These are phyloP conservation scores for Himalopsyche anomala DNA, from an alignment of 2,888 invertebrate genomes.

Conservation along the genomic window DNA sequence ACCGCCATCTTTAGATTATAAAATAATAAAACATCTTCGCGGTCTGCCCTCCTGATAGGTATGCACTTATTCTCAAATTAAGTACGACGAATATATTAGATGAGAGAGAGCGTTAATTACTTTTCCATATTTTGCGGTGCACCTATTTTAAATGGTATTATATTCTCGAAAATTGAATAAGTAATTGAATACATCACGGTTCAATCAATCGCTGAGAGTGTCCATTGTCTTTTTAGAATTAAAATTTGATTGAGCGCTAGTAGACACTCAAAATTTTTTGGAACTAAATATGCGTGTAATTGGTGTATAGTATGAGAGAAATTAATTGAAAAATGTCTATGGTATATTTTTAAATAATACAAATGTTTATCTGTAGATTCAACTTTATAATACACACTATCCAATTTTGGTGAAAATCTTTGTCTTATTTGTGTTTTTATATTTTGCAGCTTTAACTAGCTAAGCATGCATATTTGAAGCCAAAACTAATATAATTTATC, in stretches of 20 bases:
- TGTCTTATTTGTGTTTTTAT: too few relatives aligned
- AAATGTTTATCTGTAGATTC: too few relatives aligned
- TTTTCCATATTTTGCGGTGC: background rate
- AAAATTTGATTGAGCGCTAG: background rate
- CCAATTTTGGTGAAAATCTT: too few relatives aligned
- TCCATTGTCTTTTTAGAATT: background rate
- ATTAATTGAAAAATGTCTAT: background rate
- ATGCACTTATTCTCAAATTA: background rate
- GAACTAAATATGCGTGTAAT: background rate
- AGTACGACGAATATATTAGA: background rate
- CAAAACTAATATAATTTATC: too few relatives aligned
- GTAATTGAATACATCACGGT: conserved; percentile 6
- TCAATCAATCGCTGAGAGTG: background rate
- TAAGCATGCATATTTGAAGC: too few relatives aligned
- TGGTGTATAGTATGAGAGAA: background rate
- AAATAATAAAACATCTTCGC: background rate
- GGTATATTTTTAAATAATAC: background rate
- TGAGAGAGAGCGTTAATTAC: background rate
- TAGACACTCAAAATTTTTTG: background rate
- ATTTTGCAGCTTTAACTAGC: too few relatives aligned
- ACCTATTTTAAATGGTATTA: background rate
- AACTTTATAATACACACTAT: too few relatives aligned
- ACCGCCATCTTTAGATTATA: background rate
- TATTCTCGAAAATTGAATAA: conserved; percentile 1
- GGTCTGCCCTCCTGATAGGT: background rate